A percentile compares a stretch with the other conserved stretches of the same genome.
Evolutionary conservation across 2,797 vertebrate species (phyloP).

Genomic region (Naso thynnoides): DNA sequence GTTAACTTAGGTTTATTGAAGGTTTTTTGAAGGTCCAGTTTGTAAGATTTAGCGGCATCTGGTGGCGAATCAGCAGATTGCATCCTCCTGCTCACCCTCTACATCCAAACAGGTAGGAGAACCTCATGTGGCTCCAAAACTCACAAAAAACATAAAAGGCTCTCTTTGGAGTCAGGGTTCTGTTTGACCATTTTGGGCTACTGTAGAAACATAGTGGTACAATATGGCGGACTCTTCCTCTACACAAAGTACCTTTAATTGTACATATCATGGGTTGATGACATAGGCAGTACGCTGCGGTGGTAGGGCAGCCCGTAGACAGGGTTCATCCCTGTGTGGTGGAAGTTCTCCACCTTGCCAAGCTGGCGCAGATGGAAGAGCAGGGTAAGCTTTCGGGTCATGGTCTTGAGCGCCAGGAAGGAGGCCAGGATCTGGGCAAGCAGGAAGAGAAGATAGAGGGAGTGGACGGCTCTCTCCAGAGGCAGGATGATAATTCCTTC

Average conservation of each 20-base stretch:
- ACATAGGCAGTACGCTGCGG: slow-evolving; percentile 74
- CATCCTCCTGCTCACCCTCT: too few relatives aligned
- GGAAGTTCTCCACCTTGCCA: slow-evolving; percentile 63
- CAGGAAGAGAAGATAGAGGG: slow-evolving; percentile 85
- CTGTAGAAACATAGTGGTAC: too few relatives aligned
- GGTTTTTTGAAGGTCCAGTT: too few relatives aligned
- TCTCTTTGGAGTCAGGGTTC: too few relatives aligned
- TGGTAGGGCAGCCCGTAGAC: slow-evolving; percentile 63
- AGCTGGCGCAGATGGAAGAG: slow-evolving; percentile 87
- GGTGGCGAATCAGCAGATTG: too few relatives aligned
- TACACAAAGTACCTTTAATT: slow-evolving; percentile 19
- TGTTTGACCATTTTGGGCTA: too few relatives aligned
- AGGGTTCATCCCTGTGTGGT: slow-evolving; percentile 58
- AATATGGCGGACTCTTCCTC: too few relatives aligned
- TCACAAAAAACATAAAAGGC: too few relatives aligned
- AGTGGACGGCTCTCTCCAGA: slow-evolving; percentile 85
- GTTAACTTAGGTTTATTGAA: too few relatives aligned
- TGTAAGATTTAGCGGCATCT: too few relatives aligned
- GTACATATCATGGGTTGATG: slow-evolving; percentile 50
- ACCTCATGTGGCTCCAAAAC: too few relatives aligned
- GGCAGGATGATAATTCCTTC: slow-evolving; percentile 83
- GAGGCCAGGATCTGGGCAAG: slow-evolving; percentile 80
- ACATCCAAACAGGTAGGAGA: too few relatives aligned
- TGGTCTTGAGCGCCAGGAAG: slow-evolving; percentile 83
- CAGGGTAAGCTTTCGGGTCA: slow-evolving; percentile 86